phyloP scores from a whole-genome alignment of 1,140 invertebrate species.

The Drosophila ogumai region DNA sequence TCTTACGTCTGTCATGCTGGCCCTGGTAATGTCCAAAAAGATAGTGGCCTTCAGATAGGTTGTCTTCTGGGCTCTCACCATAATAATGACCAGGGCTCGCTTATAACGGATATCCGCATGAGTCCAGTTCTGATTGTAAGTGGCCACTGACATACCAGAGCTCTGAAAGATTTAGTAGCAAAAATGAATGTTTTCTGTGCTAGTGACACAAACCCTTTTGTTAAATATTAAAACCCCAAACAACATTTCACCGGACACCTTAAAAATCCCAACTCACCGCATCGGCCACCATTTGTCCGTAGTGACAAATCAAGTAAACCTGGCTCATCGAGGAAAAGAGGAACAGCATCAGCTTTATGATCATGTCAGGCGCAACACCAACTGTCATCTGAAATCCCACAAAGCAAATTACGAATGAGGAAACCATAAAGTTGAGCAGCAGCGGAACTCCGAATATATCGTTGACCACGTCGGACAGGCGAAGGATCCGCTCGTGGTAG shows the following conservation, averaged over 20 bases:
- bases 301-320: conserved; percentile 69
- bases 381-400: conserved; percentile 75
- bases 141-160: conserved; percentile 44
- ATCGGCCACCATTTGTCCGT: conserved; percentile 69
- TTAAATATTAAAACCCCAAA: no score
- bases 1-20: conserved; percentile 22
- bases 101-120: conserved; percentile 62
- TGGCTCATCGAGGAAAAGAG: conserved; percentile 55
- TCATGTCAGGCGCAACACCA: conserved; percentile 46
- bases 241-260: no score
- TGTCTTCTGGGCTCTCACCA: conserved; percentile 58
- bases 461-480: conserved; percentile 9
- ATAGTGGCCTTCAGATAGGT: conserved; percentile 61
- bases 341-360: conserved; percentile 58
- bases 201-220: no score
- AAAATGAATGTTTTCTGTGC: no score
- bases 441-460: no score
- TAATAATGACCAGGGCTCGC: conserved; percentile 55
- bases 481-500: conserved; percentile 51
- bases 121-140: conserved; percentile 69
- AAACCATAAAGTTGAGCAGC: conserved; percentile 32
- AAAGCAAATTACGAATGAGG: conserved; percentile 76
- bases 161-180: conserved; percentile 40
- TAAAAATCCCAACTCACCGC: conserved; percentile 31
- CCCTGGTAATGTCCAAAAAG: conserved; percentile 33